A percentile compares a stretch with the other conserved stretches of the same genome.
These are phyloP conservation scores for Castor canadensis DNA, from an alignment of 2,113 vertebrate genomes.

Conservation along the genomic window DNA sequence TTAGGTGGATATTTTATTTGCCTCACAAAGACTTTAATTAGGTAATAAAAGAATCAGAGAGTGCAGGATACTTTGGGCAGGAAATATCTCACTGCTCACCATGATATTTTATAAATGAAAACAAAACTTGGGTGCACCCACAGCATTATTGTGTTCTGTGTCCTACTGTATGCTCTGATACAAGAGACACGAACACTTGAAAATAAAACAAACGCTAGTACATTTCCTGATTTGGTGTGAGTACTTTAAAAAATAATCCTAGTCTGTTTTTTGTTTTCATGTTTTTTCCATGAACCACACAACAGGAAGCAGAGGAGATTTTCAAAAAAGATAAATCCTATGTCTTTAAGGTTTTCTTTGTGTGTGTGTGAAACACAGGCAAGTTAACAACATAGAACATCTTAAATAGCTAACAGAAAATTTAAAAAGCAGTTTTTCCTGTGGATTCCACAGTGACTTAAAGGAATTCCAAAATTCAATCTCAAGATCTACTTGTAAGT, in stretches of 20 bases:
- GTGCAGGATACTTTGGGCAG: not conserved
- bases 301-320: constrained; percentile 11
- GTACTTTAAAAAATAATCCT: constrained; percentile 32
- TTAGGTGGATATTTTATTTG: constrained; percentile 42
- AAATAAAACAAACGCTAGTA: not conserved
- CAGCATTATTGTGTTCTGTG: not conserved
- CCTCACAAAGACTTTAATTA: constrained; percentile 3
- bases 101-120: constrained; percentile 31
- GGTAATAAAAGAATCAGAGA: constrained; percentile 31
- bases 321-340: not conserved
- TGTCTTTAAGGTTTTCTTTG: not conserved
- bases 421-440: constrained; percentile 13
- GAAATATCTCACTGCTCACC: constrained; percentile 9
- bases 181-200: constrained; percentile 14
- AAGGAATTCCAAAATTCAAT: constrained; percentile 33
- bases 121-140: not conserved
- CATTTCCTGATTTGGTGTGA: not conserved
- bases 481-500: constrained; percentile 37
- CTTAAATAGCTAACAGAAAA: constrained; percentile 18
- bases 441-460: not conserved
- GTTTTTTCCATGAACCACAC: not conserved
- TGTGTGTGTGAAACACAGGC: not conserved
- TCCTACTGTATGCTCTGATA: not conserved
- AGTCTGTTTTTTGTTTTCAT: not conserved
- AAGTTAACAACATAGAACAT: not conserved